phyloP scores from a whole-genome alignment of 2,113 vertebrate species.

The Dicerorhinus sumatrensis region DNA sequence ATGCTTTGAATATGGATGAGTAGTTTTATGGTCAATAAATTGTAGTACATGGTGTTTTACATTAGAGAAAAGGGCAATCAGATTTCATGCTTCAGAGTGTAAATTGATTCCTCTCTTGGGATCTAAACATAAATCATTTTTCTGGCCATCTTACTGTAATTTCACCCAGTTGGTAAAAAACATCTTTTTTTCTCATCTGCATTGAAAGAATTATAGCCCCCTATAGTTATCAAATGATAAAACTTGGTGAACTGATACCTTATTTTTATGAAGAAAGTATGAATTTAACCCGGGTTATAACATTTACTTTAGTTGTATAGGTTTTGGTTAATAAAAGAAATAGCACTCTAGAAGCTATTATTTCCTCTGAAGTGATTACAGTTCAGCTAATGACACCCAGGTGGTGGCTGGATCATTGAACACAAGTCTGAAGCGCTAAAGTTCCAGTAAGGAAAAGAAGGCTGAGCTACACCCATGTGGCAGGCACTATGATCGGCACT shows the following conservation, averaged over 20 bases:
- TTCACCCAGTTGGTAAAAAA: slow-evolving; percentile 24
- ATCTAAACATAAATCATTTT: slow-evolving; percentile 59
- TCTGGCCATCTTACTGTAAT: slow-evolving; percentile 28
- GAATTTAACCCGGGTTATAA: neutral
- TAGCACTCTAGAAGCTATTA: neutral
- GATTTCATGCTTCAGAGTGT: slow-evolving; percentile 51
- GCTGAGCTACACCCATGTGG: neutral
- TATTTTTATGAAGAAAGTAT: slow-evolving; percentile 15
- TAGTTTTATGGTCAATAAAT: slow-evolving; percentile 61
- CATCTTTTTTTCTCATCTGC: neutral
- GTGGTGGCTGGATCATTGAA: neutral
- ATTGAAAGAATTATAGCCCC: neutral
- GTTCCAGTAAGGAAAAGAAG: neutral
- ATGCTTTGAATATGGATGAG: slow-evolving; percentile 33
- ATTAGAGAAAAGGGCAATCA: slow-evolving; percentile 57
- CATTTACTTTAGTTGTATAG: slow-evolving; percentile 11
- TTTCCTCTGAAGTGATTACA: slow-evolving; percentile 37
- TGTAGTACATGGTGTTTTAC: slow-evolving; percentile 60
- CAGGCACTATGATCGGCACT: neutral
- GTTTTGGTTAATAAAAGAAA: slow-evolving; percentile 48
- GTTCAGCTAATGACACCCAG: neutral
- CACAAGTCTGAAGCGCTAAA: neutral
- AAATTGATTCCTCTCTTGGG: slow-evolving; percentile 59
- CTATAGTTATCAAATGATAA: neutral
- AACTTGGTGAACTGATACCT: neutral